A percentile compares a stretch with the other conserved stretches of the same genome.
phyloP scores from a whole-genome alignment of 2,888 invertebrate species.

The Orthonevra nobilis region DNA sequence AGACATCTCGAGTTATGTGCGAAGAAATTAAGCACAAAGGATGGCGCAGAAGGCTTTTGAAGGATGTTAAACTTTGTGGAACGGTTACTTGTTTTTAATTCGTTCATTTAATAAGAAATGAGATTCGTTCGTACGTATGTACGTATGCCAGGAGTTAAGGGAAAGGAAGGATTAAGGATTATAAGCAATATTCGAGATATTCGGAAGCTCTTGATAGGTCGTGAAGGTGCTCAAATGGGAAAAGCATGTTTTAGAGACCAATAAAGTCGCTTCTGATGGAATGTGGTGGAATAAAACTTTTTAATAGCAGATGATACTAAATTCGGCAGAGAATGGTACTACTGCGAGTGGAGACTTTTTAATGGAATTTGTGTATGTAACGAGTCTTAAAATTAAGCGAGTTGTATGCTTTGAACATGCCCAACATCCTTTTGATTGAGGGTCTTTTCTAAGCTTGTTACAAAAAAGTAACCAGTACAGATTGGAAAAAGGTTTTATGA shows the following conservation, averaged over 20 bases:
- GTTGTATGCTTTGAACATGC: too few relatives aligned
- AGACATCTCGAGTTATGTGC: neutral
- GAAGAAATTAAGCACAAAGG: neutral
- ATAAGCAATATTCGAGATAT: neutral
- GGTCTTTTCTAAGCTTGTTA: too few relatives aligned
- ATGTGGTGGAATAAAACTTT: neutral
- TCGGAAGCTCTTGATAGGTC: neutral
- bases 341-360: too few relatives aligned
- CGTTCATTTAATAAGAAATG: neutral
- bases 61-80: neutral
- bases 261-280: neutral
- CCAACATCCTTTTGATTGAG: too few relatives aligned
- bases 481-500: too few relatives aligned
- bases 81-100: neutral
- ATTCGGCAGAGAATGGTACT: too few relatives aligned
- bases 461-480: too few relatives aligned
- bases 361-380: too few relatives aligned
- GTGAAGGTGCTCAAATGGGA: neutral
- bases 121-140: too few relatives aligned
- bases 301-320: neutral
- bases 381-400: too few relatives aligned
- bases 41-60: neutral
- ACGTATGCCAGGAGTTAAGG: too few relatives aligned
- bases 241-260: neutral
- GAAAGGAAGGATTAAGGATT: neutral